Evolutionary conservation across 2,113 vertebrate genomes (phyloP).

Genomic region (Lichenostomus cassidix): DNA sequence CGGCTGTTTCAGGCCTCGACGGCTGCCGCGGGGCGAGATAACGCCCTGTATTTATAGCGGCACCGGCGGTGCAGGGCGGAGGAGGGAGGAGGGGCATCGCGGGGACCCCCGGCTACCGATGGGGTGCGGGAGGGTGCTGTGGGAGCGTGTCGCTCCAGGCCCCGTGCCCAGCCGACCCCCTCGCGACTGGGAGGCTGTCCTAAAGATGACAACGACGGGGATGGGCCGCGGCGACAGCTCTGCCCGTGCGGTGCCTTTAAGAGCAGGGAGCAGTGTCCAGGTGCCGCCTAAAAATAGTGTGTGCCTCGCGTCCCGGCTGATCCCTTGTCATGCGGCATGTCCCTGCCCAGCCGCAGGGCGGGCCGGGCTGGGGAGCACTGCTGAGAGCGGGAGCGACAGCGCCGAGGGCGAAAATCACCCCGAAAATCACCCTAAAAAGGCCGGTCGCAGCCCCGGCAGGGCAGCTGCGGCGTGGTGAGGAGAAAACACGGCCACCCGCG

Average conservation of each 20-base stretch:
- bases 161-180: too few relatives aligned
- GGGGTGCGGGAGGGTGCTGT: too few relatives aligned
- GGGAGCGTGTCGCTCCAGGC: too few relatives aligned
- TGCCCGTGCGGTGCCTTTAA: background rate
- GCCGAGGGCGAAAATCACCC: background rate
- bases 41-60: background rate
- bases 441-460: background rate
- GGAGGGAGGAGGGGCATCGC: background rate
- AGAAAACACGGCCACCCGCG: background rate
- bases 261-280: background rate
- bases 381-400: background rate
- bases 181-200: too few relatives aligned
- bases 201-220: background rate
- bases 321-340: background rate
- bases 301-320: background rate
- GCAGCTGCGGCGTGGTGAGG: background rate
- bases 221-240: background rate
- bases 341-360: background rate
- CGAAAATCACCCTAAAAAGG: background rate
- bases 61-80: background rate
- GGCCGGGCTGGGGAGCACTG: background rate
- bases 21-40: background rate
- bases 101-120: background rate
- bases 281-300: constrained; percentile 71
- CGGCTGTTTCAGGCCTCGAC: background rate